Evolutionary conservation across 2,113 vertebrate species (phyloP).

Genomic region (Collichthys lucidus): DNA sequence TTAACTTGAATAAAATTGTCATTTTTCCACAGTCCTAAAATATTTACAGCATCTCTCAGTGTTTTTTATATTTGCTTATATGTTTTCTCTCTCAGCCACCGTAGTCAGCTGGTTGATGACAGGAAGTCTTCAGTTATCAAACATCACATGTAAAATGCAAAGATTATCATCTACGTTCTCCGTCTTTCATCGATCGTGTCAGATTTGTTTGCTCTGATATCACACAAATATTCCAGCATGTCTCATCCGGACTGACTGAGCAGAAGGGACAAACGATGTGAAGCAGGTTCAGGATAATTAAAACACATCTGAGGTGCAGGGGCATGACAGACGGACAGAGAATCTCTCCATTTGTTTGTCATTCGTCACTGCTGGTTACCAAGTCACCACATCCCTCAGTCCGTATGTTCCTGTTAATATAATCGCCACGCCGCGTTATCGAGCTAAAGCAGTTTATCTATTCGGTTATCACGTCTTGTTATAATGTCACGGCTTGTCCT

Average conservation of each 20-base stretch:
- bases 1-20: too few species aligned
- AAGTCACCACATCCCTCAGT: neutral
- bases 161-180: neutral
- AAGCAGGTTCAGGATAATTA: neutral
- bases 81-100: neutral
- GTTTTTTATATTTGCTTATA: too few species aligned
- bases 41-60: neutral
- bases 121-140: neutral
- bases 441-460: constrained; percentile 14
- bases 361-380: neutral
- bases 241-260: neutral
- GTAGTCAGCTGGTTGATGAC: neutral
- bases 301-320: neutral
- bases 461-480: neutral
- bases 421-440: constrained; percentile 9
- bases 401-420: neutral
- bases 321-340: neutral
- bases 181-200: neutral
- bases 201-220: neutral
- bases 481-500: constrained; percentile 12
- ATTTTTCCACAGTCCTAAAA: too few species aligned
- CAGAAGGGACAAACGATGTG: neutral
- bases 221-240: neutral
- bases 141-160: neutral
- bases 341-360: constrained; percentile 8